These are phyloP conservation scores for Acanthopagrus latus DNA, from an alignment of 2,797 vertebrate genomes.

Conservation along the genomic window DNA sequence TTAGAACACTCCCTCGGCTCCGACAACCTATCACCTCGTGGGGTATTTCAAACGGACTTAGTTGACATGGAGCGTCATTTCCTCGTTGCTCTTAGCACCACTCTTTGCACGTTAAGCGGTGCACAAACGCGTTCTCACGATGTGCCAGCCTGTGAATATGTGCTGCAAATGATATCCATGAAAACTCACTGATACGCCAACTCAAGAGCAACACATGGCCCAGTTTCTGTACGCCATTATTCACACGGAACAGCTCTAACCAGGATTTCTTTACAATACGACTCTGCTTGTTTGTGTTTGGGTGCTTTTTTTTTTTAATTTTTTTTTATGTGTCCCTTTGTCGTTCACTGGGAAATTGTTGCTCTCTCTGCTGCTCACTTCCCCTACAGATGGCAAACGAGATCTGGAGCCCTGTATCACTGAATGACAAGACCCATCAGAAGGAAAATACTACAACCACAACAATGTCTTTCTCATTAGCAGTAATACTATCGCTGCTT, in stretches of 20 bases:
- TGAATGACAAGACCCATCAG: constrained; percentile 38
- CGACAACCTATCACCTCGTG: not conserved
- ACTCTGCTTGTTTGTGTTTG: not conserved
- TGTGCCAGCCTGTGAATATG: not conserved
- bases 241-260: not conserved
- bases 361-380: constrained; percentile 13
- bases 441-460: constrained; percentile 29
- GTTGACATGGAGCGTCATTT: not conserved
- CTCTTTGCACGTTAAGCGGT: not conserved
- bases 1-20: constrained; percentile 7
- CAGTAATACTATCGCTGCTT: constrained; percentile 25
- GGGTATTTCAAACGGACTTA: not conserved
- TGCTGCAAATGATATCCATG: not conserved
- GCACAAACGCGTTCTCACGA: not conserved
- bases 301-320: not conserved
- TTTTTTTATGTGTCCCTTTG: not conserved
- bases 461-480: constrained; percentile 44
- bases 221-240: not conserved
- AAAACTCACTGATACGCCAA: not conserved
- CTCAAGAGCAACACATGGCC: not conserved
- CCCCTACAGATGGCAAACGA: constrained; percentile 13
- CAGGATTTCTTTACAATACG: not conserved
- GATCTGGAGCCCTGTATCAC: constrained; percentile 37
- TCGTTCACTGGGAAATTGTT: constrained; percentile 6
- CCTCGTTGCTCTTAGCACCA: not conserved